These are phyloP conservation scores for Nymphalis c-album DNA, from an alignment of 2,888 invertebrate species.

Conservation along the genomic window DNA sequence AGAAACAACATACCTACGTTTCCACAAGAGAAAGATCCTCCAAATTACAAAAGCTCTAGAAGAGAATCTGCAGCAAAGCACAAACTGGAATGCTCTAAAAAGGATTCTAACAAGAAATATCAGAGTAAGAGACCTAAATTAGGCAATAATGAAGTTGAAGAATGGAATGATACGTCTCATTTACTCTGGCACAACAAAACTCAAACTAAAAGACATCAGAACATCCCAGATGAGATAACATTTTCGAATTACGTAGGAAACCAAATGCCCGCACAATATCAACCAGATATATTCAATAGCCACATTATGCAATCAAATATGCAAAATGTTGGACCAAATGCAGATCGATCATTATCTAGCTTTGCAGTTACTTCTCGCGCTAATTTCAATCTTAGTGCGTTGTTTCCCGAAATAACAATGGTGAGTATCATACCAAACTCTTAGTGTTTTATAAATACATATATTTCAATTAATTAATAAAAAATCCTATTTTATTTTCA, in stretches of 20 bases:
- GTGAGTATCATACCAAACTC: slow-evolving; percentile 51
- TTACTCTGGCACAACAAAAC: slow-evolving; percentile 71
- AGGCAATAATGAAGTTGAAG: slow-evolving; percentile 60
- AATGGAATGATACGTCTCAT: slow-evolving; percentile 69
- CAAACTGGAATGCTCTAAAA: slow-evolving; percentile 75
- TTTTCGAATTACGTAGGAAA: slow-evolving; percentile 72
- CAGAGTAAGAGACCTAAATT: slow-evolving; percentile 69
- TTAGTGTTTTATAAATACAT: background rate
- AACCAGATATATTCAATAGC: slow-evolving; percentile 71
- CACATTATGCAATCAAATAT: slow-evolving; percentile 70
- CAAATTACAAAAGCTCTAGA: slow-evolving; percentile 62
- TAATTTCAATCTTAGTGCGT: slow-evolving; percentile 91
- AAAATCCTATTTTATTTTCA: slow-evolving; percentile 56
- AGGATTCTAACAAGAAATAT: slow-evolving; percentile 71
- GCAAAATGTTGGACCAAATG: slow-evolving; percentile 63
- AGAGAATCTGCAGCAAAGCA: slow-evolving; percentile 72
- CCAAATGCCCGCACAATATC: slow-evolving; percentile 71
- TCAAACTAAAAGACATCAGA: slow-evolving; percentile 61
- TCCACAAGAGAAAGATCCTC: slow-evolving; percentile 62
- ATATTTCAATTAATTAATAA: background rate
- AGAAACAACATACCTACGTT: slow-evolving; percentile 62
- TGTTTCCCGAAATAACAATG: slow-evolving; percentile 91
- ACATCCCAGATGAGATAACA: slow-evolving; percentile 66
- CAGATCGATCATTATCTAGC: slow-evolving; percentile 62
- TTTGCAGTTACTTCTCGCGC: slow-evolving; percentile 78